Evolutionary conservation across 2,888 invertebrate genomes (phyloP).

Genomic region (Tetramorium bicarinatum): DNA sequence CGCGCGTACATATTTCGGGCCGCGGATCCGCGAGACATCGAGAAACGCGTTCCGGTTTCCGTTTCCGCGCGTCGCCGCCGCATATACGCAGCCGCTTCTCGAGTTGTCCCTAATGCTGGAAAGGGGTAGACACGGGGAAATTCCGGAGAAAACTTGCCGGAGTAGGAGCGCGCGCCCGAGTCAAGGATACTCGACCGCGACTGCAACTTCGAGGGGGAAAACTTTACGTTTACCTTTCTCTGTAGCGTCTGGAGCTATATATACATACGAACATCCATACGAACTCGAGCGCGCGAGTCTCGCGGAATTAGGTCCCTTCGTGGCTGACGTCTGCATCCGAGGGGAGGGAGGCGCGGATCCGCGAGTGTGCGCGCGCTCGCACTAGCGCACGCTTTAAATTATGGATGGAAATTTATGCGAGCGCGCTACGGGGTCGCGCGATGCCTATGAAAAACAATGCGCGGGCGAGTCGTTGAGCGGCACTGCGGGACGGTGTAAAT

Average conservation of each 20-base stretch:
- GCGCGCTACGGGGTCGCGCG: constrained; percentile 32
- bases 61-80: neutral
- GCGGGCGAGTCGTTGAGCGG: constrained; percentile 30
- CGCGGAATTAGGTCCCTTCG: constrained; percentile 45
- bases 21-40: neutral
- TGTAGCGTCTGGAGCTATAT: constrained; percentile 25
- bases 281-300: constrained; percentile 21
- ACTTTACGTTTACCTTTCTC: constrained; percentile 53
- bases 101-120: constrained; percentile 3
- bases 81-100: neutral
- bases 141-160: constrained; percentile 27
- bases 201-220: constrained; percentile 38
- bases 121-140: constrained; percentile 22
- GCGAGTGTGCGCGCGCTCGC: neutral
- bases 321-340: constrained; percentile 38
- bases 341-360: constrained; percentile 11
- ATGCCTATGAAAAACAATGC: constrained; percentile 45
- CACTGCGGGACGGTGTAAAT: constrained; percentile 34
- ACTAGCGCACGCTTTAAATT: constrained; percentile 37
- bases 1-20: neutral
- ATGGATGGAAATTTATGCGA: constrained; percentile 50
- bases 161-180: constrained; percentile 38
- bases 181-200: constrained; percentile 51
- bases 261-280: neutral
- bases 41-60: neutral